These are phyloP conservation scores for Micrastur ruficollis DNA, from an alignment of 2,797 vertebrate species.

Conservation along the genomic window DNA sequence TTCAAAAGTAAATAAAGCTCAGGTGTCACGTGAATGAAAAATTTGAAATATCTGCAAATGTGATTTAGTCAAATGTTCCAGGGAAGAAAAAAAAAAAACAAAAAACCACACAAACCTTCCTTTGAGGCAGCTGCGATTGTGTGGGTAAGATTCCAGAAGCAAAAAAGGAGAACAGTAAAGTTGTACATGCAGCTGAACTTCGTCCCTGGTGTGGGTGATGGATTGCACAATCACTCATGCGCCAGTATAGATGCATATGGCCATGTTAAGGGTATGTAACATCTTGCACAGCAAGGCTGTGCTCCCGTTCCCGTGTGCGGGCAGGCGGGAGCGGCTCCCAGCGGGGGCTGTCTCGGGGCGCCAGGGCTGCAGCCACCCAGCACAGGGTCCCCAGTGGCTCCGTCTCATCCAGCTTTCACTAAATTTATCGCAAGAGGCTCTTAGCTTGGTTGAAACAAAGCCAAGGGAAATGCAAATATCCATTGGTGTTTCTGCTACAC, in stretches of 20 bases:
- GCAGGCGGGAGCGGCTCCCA: neutral
- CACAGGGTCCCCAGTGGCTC: accelerated
- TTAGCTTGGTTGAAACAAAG: neutral
- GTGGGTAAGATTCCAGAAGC: neutral
- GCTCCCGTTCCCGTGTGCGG: accelerated
- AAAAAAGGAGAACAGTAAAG: neutral
- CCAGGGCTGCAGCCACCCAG: neutral
- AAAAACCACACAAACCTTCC: neutral
- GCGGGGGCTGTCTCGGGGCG: neutral
- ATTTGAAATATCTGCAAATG: conserved; percentile 52
- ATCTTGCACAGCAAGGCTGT: neutral
- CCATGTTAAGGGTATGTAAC: neutral
- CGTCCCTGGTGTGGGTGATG: neutral
- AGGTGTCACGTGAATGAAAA: conserved; percentile 56
- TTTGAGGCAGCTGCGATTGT: neutral
- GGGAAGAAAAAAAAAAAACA: neutral
- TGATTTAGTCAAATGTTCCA: conserved; percentile 47
- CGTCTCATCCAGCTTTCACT: neutral
- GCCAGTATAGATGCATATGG: neutral
- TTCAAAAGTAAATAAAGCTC: conserved; percentile 67
- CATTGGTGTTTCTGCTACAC: neutral
- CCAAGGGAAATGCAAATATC: neutral
- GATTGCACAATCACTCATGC: neutral
- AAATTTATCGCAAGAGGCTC: neutral
- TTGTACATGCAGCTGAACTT: neutral